These are phyloP conservation scores for Psammodynastes pulverulentus DNA, from an alignment of 2,113 vertebrate species.

Conservation along the genomic window DNA sequence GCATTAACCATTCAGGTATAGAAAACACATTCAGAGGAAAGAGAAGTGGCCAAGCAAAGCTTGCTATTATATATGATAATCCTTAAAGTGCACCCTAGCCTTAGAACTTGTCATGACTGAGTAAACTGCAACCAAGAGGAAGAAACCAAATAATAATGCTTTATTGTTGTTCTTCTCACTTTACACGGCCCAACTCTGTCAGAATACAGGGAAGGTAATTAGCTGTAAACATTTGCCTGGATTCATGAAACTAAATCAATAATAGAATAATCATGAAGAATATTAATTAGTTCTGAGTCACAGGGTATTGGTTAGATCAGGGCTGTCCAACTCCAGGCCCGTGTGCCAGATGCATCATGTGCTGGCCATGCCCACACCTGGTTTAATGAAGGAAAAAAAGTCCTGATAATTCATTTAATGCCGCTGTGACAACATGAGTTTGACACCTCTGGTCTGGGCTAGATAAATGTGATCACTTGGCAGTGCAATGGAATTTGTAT, in stretches of 20 bases:
- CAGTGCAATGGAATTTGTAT: not conserved
- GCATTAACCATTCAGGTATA: not conserved
- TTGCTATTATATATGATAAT: not conserved
- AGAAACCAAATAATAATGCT: not conserved
- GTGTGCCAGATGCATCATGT: too few species aligned
- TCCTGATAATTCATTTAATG: too few species aligned
- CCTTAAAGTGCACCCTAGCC: not conserved
- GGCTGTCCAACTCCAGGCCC: too few species aligned
- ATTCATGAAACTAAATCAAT: not conserved
- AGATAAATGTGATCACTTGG: not conserved
- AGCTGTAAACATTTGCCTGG: not conserved
- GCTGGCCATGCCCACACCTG: too few species aligned
- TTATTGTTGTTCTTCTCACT: not conserved
- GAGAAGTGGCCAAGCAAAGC: not conserved
- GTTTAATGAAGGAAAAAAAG: too few species aligned
- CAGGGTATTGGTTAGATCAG: not conserved
- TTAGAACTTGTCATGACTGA: not conserved
- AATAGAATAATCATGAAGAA: not conserved
- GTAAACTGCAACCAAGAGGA: not conserved
- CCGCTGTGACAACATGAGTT: too few species aligned
- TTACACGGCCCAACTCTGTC: not conserved
- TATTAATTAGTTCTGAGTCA: conserved; percentile 4
- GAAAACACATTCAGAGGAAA: not conserved
- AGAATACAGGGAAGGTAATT: not conserved
- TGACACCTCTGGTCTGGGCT: not conserved